Percentiles rank a stretch among this genome's conserved stretches.
Conservation (phyloP, 2,113 vertebrate genomes). For the Ceratotherium simum region DNA sequence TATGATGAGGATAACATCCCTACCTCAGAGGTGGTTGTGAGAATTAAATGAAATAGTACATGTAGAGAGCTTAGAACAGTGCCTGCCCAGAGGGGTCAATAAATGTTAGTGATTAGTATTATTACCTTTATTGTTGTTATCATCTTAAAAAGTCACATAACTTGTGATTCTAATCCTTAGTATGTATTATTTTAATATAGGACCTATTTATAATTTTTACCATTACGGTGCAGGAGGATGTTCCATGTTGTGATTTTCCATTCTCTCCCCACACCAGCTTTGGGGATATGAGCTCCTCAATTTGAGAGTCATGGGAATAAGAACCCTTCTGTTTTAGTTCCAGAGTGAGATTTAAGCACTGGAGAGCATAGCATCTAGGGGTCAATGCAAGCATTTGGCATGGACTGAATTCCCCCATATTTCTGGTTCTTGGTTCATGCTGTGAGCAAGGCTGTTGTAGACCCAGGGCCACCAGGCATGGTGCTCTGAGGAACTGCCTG, state of each 20-base stretch:
- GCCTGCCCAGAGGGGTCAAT: background rate
- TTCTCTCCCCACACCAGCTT: background rate
- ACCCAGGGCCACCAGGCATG: accelerated
- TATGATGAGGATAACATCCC: too few relatives aligned
- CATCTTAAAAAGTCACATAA: background rate
- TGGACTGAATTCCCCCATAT: background rate
- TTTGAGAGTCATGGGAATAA: too few relatives aligned
- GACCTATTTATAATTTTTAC: background rate
- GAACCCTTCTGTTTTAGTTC: background rate
- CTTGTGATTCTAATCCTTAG: background rate
- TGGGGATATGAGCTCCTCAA: accelerated
- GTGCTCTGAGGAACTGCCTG: background rate
- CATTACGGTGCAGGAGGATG: background rate
- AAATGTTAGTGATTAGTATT: background rate
- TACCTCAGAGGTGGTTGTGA: background rate
- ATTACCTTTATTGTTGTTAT: background rate
- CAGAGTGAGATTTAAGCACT: background rate
- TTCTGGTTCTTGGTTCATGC: background rate
- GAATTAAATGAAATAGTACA: background rate
- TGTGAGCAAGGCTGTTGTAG: background rate
- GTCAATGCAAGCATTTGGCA: background rate
- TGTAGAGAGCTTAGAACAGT: background rate
- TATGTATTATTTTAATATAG: background rate
- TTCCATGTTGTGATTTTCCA: background rate
- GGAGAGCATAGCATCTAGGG: background rate